Conservation (phyloP, 2,888 invertebrate genomes). For the Dynastes hyllus region DNA sequence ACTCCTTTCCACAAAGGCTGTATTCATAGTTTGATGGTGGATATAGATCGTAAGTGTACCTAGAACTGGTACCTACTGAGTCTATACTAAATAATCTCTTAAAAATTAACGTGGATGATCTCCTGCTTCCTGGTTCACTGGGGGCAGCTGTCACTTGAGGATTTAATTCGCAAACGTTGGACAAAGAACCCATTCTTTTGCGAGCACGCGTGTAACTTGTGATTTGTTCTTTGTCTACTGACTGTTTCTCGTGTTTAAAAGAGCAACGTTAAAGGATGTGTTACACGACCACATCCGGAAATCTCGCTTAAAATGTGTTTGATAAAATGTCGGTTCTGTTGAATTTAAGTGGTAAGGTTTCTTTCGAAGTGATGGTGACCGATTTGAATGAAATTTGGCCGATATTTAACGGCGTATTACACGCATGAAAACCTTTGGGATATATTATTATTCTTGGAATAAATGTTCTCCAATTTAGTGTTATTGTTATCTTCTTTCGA, state of each 20-base stretch:
- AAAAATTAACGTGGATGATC: neutral
- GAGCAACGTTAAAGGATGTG: neutral
- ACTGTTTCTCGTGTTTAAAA: neutral
- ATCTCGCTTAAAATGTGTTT: neutral
- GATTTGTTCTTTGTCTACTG: neutral
- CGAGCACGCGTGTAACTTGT: neutral
- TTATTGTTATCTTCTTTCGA: too few relatives aligned
- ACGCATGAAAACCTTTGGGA: too few relatives aligned
- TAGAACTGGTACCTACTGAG: slow-evolving; percentile 55
- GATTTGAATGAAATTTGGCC: too few relatives aligned
- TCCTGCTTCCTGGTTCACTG: neutral
- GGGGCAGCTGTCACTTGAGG: neutral
- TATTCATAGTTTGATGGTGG: slow-evolving; percentile 54
- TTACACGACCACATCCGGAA: neutral
- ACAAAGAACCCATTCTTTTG: slow-evolving; percentile 7
- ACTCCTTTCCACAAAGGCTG: slow-evolving; percentile 59
- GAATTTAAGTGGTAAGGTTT: too few relatives aligned
- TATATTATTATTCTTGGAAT: too few relatives aligned
- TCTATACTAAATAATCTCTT: slow-evolving; percentile 58
- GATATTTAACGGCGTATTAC: too few relatives aligned
- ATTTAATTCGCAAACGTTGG: slow-evolving; percentile 5
- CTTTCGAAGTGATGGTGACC: too few relatives aligned
- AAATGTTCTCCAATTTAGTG: too few relatives aligned
- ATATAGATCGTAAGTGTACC: slow-evolving; percentile 51
- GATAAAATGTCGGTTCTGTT: neutral